These are phyloP conservation scores for Phycodurus eques DNA, from an alignment of 2,113 vertebrate genomes.

Conservation along the genomic window DNA sequence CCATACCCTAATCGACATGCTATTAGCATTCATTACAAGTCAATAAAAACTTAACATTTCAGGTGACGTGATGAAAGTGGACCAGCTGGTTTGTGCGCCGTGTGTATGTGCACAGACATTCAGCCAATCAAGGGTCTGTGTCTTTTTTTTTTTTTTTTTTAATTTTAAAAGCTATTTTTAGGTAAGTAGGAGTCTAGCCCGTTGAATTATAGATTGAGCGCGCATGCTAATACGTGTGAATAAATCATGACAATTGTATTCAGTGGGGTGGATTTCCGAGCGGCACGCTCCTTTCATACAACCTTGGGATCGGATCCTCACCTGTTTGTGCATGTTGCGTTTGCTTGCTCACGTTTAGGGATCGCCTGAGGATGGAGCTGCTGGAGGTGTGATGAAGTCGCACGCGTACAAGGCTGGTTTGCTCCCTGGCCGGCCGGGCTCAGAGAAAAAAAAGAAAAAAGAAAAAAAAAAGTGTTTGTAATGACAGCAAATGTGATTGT, in stretches of 20 bases:
- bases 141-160: background rate
- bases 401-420: slow-evolving; percentile 35
- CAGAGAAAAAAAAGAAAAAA: background rate
- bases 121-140: slow-evolving; percentile 64
- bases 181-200: slow-evolving; percentile 47
- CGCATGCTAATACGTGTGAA: slow-evolving; percentile 71
- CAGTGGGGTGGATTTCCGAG: slow-evolving; percentile 41
- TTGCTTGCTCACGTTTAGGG: slow-evolving; percentile 45
- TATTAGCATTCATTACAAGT: background rate
- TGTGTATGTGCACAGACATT: slow-evolving; percentile 51
- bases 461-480: slow-evolving; percentile 61
- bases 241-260: slow-evolving; percentile 72
- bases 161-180: slow-evolving; percentile 71
- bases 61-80: slow-evolving; percentile 44
- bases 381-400: slow-evolving; percentile 72
- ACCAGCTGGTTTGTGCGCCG: slow-evolving; percentile 54
- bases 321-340: slow-evolving; percentile 37
- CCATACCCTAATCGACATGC: no score
- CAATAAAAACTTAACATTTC: background rate
- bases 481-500: slow-evolving; percentile 80
- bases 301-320: slow-evolving; percentile 9
- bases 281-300: slow-evolving; percentile 7
- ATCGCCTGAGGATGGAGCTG: slow-evolving; percentile 75
- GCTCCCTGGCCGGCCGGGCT: slow-evolving; percentile 48
- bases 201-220: slow-evolving; percentile 72